Conservation (phyloP, 2,113 vertebrate genomes). For the Phainopepla nitens region DNA sequence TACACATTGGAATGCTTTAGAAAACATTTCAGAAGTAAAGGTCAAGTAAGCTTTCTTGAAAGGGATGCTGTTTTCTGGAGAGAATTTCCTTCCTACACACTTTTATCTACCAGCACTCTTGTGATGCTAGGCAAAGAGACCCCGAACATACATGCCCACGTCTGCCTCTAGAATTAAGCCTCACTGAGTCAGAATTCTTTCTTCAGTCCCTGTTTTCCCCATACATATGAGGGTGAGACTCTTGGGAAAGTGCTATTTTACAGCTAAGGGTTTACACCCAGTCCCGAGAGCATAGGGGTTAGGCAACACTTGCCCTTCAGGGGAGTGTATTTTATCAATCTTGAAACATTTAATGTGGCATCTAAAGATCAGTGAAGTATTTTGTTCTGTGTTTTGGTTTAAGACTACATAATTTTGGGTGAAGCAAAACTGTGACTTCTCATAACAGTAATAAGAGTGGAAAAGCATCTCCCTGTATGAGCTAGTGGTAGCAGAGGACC, state of each 20-base stretch:
- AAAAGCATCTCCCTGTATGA: not conserved
- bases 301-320: not conserved
- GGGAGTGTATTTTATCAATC: not conserved
- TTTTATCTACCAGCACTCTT: not conserved
- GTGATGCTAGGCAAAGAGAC: not conserved
- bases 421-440: not conserved
- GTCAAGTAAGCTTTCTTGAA: not conserved
- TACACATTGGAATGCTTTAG: not conserved
- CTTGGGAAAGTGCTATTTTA: not conserved
- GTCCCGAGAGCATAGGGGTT: rapidly evolving
- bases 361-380: not conserved
- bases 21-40: constrained; percentile 31
- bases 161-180: not conserved
- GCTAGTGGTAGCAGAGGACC: not conserved
- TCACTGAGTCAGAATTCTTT: not conserved
- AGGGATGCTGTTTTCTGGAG: not conserved
- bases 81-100: not conserved
- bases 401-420: not conserved
- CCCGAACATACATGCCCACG: not conserved
- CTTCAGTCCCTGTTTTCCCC: not conserved
- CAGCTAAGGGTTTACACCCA: not conserved
- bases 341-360: not conserved
- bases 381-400: not conserved
- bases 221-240: not conserved
- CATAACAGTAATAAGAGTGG: not conserved